Percentiles rank a stretch among this genome's conserved stretches.
These are phyloP conservation scores for Peribatodes rhomboidaria DNA, from an alignment of 2,888 invertebrate genomes.

Conservation along the genomic window DNA sequence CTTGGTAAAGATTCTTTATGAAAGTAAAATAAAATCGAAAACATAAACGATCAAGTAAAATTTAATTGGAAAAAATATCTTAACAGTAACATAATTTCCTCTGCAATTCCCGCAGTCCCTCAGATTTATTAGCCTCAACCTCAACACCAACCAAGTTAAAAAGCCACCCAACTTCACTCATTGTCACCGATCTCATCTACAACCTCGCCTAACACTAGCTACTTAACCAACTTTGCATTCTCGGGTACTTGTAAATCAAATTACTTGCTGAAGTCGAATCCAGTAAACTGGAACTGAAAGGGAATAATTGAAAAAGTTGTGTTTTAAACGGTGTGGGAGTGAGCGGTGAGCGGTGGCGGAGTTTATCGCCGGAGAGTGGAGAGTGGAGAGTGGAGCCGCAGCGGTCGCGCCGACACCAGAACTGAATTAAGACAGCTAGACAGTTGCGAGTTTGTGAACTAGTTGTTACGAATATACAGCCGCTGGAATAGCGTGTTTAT, in stretches of 20 bases:
- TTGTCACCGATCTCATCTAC: conserved; percentile 40
- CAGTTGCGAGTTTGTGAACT: conserved; percentile 66
- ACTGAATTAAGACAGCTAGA: conserved; percentile 72
- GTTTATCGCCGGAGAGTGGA: conserved; percentile 60
- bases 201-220: conserved; percentile 30
- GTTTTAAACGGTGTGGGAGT: conserved; percentile 59
- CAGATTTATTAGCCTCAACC: no score
- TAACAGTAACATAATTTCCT: background rate
- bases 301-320: conserved; percentile 72
- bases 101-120: no score
- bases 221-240: conserved; percentile 42
- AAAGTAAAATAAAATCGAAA: no score
- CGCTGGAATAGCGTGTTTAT: conserved; percentile 46
- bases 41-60: no score
- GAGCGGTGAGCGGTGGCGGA: conserved; percentile 58
- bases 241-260: conserved; percentile 64
- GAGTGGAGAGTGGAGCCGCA: conserved; percentile 46
- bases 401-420: conserved; percentile 65
- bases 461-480: conserved; percentile 47
- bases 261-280: conserved; percentile 63
- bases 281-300: conserved; percentile 57
- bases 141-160: conserved; percentile 29
- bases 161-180: conserved; percentile 34
- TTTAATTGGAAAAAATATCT: no score
- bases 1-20: no score